Base-by-base conservation (phyloP, 2,113 vertebrate species). In the Fukomys damarensis region DNA sequence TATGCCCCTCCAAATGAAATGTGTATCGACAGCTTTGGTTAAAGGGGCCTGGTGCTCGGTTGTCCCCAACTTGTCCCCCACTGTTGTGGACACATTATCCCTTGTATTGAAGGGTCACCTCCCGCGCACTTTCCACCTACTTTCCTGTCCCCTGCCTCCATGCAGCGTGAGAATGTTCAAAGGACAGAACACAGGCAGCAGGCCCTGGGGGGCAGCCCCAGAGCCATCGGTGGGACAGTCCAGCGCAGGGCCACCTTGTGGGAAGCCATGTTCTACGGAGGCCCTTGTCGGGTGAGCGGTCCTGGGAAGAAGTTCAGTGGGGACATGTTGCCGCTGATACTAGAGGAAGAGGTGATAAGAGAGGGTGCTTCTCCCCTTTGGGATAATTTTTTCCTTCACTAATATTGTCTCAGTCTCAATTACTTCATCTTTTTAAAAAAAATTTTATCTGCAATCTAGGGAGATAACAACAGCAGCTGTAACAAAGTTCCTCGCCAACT, bases 381-480 rank as follows among this genome's bases (percentile, higher is more conserved):
- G 17, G 58, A 19, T 35, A 43, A 52, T 35, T 63, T 72, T 16
- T 35, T 72, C 35, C 10, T 38, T 68, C 65, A 38, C 38, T 68
- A 26, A 84, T 24, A 17, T 61, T 32, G n/a, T 56, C 30, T 86
- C 28, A 30, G 74, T 89, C 77, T 84, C 19, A 94, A 70, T 22
- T 26, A 61, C 0, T 56, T 56, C 38, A 81, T 74, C 20, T 76
- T 89, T 83, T 91, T 84, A 38, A n/a, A n/a, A n/a, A n/a, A n/a
- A n/a, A 32, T 22, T 58, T 80, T 20, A 46, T 65, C 72, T 61
- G 52, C n/a, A 58, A 43, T 43, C 10, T 16, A 80, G 89, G 32
- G 54, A 63, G 89, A 84, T 66, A 72, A 6, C 85, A 77, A 6
- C n/a, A 97, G 58, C 92, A 96, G 59, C 43, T 86, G 14, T 41